Evolutionary conservation across 2,113 vertebrate genomes (phyloP).

Genomic region (Anser cygnoides): DNA sequence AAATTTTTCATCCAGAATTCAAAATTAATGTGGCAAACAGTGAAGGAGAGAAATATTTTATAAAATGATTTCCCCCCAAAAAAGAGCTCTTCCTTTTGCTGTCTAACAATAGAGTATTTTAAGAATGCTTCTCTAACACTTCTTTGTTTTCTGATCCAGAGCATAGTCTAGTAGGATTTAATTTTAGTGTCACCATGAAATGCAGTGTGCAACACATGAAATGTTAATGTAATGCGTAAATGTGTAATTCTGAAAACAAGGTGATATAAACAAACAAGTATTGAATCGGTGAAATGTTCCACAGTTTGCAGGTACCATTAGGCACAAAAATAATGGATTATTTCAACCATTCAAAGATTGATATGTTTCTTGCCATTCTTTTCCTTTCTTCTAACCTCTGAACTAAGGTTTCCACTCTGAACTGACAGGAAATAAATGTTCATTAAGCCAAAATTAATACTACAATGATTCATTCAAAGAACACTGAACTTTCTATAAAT

Average conservation of each 20-base stretch:
- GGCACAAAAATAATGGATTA: constrained; percentile 14
- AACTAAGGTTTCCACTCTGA: not conserved
- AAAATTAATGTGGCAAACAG: constrained; percentile 38
- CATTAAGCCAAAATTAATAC: not conserved
- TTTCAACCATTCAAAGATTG: not conserved
- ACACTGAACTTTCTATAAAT: not conserved
- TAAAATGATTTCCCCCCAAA: not conserved
- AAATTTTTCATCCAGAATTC: constrained; percentile 43
- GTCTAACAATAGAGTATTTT: not conserved
- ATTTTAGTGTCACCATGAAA: constrained; percentile 70
- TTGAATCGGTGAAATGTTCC: constrained; percentile 10
- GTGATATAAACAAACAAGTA: constrained; percentile 34
- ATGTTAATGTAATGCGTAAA: constrained; percentile 69
- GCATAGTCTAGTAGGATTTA: constrained; percentile 50
- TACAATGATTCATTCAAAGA: not conserved
- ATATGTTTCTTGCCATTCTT: not conserved
- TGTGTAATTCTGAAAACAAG: constrained; percentile 37
- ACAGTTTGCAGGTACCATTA: not conserved
- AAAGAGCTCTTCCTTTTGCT: not conserved
- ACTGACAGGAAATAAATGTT: not conserved
- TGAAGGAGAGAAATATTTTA: constrained; percentile 31
- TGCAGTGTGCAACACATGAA: constrained; percentile 51
- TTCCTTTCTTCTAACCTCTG: not conserved
- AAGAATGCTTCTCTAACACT: not conserved
- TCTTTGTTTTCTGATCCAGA: constrained; percentile 20